These are phyloP conservation scores for Acanthornis magna DNA, from an alignment of 2,797 vertebrate genomes.

Conservation along the genomic window DNA sequence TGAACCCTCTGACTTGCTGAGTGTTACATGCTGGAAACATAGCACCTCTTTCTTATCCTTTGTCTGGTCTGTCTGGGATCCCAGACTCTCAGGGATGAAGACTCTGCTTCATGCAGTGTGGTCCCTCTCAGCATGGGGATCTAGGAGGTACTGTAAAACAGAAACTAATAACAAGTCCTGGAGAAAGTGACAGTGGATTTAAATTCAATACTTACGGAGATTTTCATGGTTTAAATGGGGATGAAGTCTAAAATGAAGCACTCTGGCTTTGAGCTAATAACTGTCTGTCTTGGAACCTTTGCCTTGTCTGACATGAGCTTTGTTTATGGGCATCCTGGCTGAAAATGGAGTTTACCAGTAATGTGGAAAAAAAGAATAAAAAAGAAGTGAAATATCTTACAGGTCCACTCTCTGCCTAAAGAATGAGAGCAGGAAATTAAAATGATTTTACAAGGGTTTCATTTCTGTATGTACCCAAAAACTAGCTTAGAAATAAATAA, in stretches of 20 bases:
- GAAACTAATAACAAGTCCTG: slow-evolving; percentile 3
- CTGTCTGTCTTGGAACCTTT: slow-evolving; percentile 40
- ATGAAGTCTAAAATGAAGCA: slow-evolving; percentile 66
- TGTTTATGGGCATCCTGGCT: slow-evolving; percentile 37
- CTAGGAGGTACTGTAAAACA: neutral
- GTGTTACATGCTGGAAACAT: neutral
- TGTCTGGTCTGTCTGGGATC: neutral
- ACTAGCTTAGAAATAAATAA: slow-evolving; percentile 15
- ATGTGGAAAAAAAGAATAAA: neutral
- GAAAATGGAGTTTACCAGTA: slow-evolving; percentile 35
- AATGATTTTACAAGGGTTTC: slow-evolving; percentile 49
- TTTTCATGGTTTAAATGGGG: slow-evolving; percentile 49
- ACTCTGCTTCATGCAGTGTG: neutral
- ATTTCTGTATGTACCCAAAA: slow-evolving; percentile 29
- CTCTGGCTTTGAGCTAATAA: slow-evolving; percentile 52
- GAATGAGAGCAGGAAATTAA: slow-evolving; percentile 53
- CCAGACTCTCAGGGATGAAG: neutral
- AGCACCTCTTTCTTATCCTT: neutral
- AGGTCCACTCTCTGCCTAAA: neutral
- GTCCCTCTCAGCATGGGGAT: neutral
- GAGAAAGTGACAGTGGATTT: slow-evolving; percentile 54
- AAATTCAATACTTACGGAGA: slow-evolving; percentile 36
- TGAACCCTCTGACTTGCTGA: neutral
- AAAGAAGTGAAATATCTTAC: neutral
- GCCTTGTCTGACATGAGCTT: slow-evolving; percentile 6